Evolutionary conservation across 2,888 invertebrate species (phyloP), one percentile per base, ranked within the genome.

Genomic region (Quadriops clusia): DNA sequence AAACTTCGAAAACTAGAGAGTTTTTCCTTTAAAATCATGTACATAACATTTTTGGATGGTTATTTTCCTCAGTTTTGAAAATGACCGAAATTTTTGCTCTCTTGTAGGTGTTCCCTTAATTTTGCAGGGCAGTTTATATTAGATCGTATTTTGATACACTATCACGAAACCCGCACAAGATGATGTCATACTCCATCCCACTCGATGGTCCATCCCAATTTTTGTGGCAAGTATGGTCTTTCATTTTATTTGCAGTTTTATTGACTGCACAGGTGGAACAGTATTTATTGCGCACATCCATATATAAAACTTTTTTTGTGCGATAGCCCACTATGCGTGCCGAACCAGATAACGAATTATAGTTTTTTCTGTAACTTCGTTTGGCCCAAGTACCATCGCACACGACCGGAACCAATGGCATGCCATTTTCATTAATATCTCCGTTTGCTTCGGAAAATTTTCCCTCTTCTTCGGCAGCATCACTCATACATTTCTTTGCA

Each of bases 231-330:
- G 15, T 24, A 26, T 49, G 49, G 11, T 26, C 17, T 8, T 28
- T 33, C 6, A 36, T 21, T 11, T 23, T 16, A 11, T 14, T 21
- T 5, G 30, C 28, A 25, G 34, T 39, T 17, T 15, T 27, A 9
- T 32, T 33, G 4, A 37, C 39, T n/a, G 37, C 38, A 29, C 49
- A 50, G 3, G 37, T 28, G 5, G 37, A 25, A 24, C 51, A 51
- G 31, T 38, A 50, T 34, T 47, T 51, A 28, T 51, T 50, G 2
- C 43, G 14, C 2, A 50, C 34, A 9, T 46, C 47, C 12, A 44
- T 22, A 27, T 36, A 44, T 6, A 51, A 28, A 17, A 47, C 31
- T 39, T 47, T 47, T 9, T 40, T 12, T 2, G 45, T 42, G 12
- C 23, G 12, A 17, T 14, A 12, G 11, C 33, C 33, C 3, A 33